phyloP scores from a whole-genome alignment of 2,113 vertebrate species.

The Apteryx owenii region DNA sequence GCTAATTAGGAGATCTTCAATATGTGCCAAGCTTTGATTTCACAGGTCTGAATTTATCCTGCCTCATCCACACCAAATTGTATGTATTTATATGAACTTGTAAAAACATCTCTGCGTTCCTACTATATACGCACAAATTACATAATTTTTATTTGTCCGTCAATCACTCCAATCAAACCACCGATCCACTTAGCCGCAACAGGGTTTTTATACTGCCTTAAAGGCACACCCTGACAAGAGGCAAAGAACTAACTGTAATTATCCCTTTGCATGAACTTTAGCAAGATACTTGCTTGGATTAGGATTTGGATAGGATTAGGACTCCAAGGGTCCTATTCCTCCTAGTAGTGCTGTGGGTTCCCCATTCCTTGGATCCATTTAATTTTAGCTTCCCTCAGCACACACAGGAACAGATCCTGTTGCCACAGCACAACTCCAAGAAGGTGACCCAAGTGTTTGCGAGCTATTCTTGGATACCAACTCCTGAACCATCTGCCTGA shows the following conservation, averaged over 20 bases:
- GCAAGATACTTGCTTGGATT: neutral
- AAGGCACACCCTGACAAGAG: neutral
- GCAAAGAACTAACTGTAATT: too few relatives aligned
- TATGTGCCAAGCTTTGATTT: neutral
- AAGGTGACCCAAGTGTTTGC: neutral
- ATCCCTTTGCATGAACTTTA: neutral
- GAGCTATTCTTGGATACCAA: neutral
- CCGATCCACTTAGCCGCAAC: neutral
- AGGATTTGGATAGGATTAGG: neutral
- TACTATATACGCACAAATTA: neutral
- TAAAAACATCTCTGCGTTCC: too few relatives aligned
- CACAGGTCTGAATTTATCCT: neutral
- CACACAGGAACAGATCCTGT: neutral
- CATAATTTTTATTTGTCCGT: neutral
- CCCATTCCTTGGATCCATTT: neutral
- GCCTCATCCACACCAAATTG: neutral
- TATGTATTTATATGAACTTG: neutral
- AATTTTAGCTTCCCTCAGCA: neutral
- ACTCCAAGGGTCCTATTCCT: too few relatives aligned
- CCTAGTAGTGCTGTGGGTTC: neutral
- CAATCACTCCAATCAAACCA: neutral
- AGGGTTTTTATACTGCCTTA: neutral
- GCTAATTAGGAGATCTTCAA: too few relatives aligned
- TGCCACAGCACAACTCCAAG: neutral
- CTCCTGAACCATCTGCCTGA: neutral